Evolutionary conservation across 2,888 invertebrate species (phyloP).

Genomic region (Dysmachus trigonus): DNA sequence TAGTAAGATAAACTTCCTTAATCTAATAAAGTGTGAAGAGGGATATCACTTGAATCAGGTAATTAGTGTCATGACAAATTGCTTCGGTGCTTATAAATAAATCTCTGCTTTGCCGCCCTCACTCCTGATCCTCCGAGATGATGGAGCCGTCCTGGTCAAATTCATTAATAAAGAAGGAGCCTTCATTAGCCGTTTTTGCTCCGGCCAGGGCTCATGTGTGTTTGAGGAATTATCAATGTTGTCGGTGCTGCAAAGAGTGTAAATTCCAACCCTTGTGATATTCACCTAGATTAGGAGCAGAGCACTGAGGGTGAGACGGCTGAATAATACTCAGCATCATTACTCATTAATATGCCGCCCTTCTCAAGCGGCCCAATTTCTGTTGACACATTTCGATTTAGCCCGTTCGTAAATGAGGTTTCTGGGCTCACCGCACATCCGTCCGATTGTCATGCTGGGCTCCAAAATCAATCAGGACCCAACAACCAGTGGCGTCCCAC

Average conservation of each 20-base stretch:
- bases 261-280: background rate
- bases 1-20: background rate
- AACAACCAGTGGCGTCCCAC: background rate
- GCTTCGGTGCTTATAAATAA: background rate
- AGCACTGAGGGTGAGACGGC: background rate
- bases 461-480: background rate
- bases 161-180: background rate
- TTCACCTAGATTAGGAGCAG: background rate
- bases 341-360: background rate
- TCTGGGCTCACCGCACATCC: background rate
- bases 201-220: background rate
- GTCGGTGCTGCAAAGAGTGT: background rate
- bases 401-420: background rate
- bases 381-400: background rate
- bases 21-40: background rate
- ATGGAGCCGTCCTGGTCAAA: background rate
- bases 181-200: background rate
- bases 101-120: background rate
- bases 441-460: background rate
- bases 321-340: background rate
- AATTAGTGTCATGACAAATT: background rate
- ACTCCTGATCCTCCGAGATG: background rate
- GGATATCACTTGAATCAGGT: background rate
- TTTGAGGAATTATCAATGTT: background rate
- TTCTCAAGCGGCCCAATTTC: background rate